Evolutionary conservation across 1,140 invertebrate genomes (phyloP).

Genomic region (Monomorium pharaonis): DNA sequence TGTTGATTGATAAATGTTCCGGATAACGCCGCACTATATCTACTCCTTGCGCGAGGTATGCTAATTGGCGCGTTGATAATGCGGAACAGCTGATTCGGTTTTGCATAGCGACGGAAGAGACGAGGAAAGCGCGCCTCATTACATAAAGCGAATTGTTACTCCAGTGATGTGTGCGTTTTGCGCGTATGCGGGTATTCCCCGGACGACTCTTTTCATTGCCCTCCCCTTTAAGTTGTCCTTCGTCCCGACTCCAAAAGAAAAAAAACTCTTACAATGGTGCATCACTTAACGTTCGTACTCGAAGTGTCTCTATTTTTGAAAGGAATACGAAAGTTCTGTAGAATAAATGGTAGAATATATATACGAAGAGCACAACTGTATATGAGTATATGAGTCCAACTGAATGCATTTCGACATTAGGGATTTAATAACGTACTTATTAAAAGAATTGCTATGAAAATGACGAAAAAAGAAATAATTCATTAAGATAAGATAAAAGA

Average conservation of each 20-base stretch:
- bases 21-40: slow-evolving; percentile 15
- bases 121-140: slow-evolving; percentile 17
- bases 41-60: neutral
- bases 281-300: neutral
- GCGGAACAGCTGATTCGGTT: slow-evolving; percentile 51
- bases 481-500: too few relatives aligned
- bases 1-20: slow-evolving; percentile 7
- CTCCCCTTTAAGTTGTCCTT: neutral
- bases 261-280: neutral
- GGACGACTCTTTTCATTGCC: neutral
- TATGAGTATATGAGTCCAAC: too few relatives aligned
- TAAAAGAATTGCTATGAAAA: too few relatives aligned
- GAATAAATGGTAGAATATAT: neutral
- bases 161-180: neutral
- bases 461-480: too few relatives aligned
- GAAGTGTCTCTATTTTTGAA: neutral
- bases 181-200: too few relatives aligned
- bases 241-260: neutral
- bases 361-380: neutral
- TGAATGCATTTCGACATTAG: too few relatives aligned
- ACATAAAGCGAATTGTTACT: slow-evolving; percentile 27
- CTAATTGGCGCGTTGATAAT: slow-evolving; percentile 47
- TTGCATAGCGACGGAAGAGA: slow-evolving; percentile 2
- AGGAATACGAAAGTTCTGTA: neutral
- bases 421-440: too few relatives aligned